A percentile compares a stretch with the other conserved stretches of the same genome.
Conservation (phyloP, 2,113 vertebrate species). For the Thunnus maccoyii region DNA sequence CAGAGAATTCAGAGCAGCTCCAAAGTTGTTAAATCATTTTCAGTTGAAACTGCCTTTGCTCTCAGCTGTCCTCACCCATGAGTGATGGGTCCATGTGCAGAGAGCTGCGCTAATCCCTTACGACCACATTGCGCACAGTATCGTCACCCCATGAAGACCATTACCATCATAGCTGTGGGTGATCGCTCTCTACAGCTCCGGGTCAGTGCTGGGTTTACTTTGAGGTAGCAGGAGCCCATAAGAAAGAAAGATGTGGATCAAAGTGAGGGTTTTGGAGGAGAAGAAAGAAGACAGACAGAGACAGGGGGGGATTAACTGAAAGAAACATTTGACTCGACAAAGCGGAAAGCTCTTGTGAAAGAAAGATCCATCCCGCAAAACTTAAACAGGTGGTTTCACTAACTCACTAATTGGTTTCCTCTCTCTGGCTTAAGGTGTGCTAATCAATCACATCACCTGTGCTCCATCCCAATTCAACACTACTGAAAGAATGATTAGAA, state of each 20-base stretch:
- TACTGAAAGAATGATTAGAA: not conserved
- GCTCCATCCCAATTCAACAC: not conserved
- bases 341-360: constrained; percentile 29
- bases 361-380: not conserved
- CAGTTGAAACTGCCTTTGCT: constrained; percentile 41
- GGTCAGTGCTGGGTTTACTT: constrained; percentile 66
- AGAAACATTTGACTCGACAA: constrained; percentile 39
- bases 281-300: constrained; percentile 15
- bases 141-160: constrained; percentile 68
- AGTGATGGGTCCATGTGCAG: constrained; percentile 76
- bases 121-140: constrained; percentile 53
- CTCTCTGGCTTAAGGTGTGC: not conserved
- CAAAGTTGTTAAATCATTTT: constrained; percentile 60
- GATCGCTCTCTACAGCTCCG: constrained; percentile 63
- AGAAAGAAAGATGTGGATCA: constrained; percentile 29
- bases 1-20: constrained; percentile 5
- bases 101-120: constrained; percentile 61
- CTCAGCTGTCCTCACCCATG: constrained; percentile 70
- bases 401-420: constrained; percentile 20
- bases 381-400: not conserved
- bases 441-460: not conserved
- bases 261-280: constrained; percentile 28
- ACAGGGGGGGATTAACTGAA: constrained; percentile 20
- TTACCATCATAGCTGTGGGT: constrained; percentile 74
- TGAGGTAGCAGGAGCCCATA: constrained; percentile 15